These are phyloP conservation scores for Lacerta agilis DNA, from an alignment of 2,797 vertebrate species.

Conservation along the genomic window DNA sequence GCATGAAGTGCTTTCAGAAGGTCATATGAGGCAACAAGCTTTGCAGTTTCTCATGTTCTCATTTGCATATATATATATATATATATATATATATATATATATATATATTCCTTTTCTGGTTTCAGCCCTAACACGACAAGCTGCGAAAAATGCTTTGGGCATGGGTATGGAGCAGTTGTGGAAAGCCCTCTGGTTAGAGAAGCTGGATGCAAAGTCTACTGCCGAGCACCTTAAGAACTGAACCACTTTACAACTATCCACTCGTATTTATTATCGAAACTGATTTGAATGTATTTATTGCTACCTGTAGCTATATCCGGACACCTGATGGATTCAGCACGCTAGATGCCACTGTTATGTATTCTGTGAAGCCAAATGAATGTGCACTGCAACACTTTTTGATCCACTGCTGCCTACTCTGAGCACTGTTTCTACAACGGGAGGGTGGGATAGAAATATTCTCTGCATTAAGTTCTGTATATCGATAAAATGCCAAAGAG, in stretches of 20 bases:
- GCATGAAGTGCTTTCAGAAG: not conserved
- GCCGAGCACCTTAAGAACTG: not conserved
- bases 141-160: slow-evolving; percentile 10
- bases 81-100: no score
- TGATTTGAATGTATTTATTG: slow-evolving; percentile 12
- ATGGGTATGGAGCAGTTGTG: not conserved
- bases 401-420: not conserved
- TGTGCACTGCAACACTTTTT: not conserved
- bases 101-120: not conserved
- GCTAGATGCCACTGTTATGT: not conserved
- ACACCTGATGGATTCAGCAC: accelerated
- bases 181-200: not conserved
- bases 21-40: not conserved
- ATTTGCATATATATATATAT: not conserved
- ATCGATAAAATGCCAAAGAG: not conserved
- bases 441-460: not conserved
- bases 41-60: not conserved
- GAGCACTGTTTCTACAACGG: not conserved
- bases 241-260: not conserved
- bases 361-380: not conserved
- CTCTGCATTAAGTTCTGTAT: not conserved
- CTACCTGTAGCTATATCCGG: not conserved
- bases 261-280: not conserved
- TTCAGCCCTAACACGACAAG: slow-evolving; percentile 24
- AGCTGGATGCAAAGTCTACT: accelerated